Conservation (phyloP, 1,140 invertebrate species). For the Pogonognathellus flavescens region DNA sequence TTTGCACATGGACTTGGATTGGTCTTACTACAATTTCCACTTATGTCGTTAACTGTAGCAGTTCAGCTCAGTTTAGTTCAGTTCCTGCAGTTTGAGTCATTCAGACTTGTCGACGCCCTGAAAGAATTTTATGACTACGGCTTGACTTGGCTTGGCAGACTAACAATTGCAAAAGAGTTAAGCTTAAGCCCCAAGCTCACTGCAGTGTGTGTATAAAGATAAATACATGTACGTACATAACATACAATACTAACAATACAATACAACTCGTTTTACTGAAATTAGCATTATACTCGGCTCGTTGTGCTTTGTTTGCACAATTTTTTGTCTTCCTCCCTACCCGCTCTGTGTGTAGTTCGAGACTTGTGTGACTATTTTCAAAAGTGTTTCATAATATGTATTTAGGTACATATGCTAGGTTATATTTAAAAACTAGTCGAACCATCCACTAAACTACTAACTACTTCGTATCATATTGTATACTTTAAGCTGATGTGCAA, state of each 20-base stretch:
- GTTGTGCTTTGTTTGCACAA: slow-evolving; percentile 24
- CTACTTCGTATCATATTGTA: too few relatives aligned
- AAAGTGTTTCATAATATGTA: not conserved
- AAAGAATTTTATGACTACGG: slow-evolving; percentile 58
- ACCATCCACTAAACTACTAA: too few relatives aligned
- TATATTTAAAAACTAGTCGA: too few relatives aligned
- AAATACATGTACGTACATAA: too few relatives aligned
- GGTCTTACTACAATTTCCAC: not conserved
- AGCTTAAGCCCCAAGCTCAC: slow-evolving; percentile 7
- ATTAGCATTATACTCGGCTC: not conserved
- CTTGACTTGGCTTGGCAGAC: slow-evolving; percentile 11
- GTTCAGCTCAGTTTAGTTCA: not conserved
- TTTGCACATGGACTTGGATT: slow-evolving; percentile 54
- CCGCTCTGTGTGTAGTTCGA: too few relatives aligned
- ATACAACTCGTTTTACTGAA: slow-evolving; percentile 31
- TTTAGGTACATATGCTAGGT: not conserved
- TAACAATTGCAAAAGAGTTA: slow-evolving; percentile 27
- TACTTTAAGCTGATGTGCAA: too few relatives aligned
- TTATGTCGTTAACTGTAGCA: slow-evolving; percentile 39
- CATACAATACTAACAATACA: not conserved
- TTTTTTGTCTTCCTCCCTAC: slow-evolving; percentile 3
- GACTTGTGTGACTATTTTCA: slow-evolving; percentile 37
- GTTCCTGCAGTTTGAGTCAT: slow-evolving; percentile 57
- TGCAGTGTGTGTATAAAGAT: not conserved
- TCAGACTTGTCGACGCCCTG: slow-evolving; percentile 63